Conservation (phyloP, 2,797 vertebrate species). For the Cryptoprocta ferox region DNA sequence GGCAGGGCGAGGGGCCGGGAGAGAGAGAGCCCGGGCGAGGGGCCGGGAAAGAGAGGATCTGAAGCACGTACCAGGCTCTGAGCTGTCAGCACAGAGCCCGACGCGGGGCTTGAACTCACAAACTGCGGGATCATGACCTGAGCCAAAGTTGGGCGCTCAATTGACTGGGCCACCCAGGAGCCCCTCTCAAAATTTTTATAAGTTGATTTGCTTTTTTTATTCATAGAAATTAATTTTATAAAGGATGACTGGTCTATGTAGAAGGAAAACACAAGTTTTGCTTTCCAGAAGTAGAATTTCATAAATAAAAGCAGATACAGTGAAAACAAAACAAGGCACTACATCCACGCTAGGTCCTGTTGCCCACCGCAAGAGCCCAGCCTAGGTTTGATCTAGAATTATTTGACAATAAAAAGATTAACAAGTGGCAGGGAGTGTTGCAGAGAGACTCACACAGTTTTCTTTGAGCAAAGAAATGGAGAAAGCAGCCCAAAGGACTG, state of each 20-base stretch:
- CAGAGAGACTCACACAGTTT: not conserved
- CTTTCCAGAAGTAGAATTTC: constrained; percentile 3
- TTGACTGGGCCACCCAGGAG: no score
- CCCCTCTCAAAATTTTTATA: not conserved
- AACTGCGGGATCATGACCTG: no score
- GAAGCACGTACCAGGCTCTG: no score
- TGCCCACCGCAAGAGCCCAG: not conserved
- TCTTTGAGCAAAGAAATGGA: not conserved
- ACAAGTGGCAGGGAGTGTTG: not conserved
- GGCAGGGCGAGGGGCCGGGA: no score
- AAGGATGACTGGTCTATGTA: not conserved
- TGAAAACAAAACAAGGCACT: not conserved
- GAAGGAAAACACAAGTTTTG: not conserved
- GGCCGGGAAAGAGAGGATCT: no score
- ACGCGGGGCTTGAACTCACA: no score
- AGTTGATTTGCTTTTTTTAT: not conserved
- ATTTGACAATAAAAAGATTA: not conserved
- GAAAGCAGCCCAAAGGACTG: not conserved
- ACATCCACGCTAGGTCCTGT: not conserved
- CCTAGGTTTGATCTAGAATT: not conserved
- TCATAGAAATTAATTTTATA: not conserved
- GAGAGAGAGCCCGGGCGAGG: no score
- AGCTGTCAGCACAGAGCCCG: no score
- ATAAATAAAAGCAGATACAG: not conserved
- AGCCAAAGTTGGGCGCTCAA: no score